A percentile compares a stretch with the other conserved stretches of the same genome.
Conservation (phyloP, 1,140 invertebrate species). For the Schlechtendalia chinensis region DNA sequence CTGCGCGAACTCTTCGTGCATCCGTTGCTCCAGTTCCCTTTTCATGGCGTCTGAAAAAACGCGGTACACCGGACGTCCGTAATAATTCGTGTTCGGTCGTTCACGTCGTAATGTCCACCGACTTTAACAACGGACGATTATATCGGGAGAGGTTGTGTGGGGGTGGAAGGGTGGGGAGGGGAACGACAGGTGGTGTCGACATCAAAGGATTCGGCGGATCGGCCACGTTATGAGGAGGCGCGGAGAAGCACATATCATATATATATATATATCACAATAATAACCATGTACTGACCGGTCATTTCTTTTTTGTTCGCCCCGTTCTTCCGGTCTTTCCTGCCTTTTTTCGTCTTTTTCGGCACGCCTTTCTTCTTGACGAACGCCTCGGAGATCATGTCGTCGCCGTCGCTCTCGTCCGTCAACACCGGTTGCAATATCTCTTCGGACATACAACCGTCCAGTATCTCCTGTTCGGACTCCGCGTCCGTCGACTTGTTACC, state of each 20-base stretch:
- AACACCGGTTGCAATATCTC: constrained; percentile 27
- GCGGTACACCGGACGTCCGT: no score
- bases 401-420: constrained; percentile 26
- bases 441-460: constrained; percentile 18
- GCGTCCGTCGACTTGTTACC: neutral
- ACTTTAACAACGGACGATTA: no score
- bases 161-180: no score
- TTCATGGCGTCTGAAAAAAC: constrained; percentile 42
- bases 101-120: no score
- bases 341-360: constrained; percentile 21
- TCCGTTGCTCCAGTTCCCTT: constrained; percentile 30
- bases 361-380: constrained; percentile 48
- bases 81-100: no score
- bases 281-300: constrained; percentile 45
- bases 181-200: no score
- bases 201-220: no score
- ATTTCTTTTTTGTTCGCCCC: constrained; percentile 47
- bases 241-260: no score
- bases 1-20: constrained; percentile 43
- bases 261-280: no score
- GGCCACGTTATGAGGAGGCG: no score
- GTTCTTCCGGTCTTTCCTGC: constrained; percentile 33
- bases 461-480: constrained; percentile 20
- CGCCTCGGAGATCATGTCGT: constrained; percentile 48
- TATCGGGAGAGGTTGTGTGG: no score